Conservation (phyloP, 2,113 vertebrate genomes). For the Machaerirhynchus nigripectus region DNA sequence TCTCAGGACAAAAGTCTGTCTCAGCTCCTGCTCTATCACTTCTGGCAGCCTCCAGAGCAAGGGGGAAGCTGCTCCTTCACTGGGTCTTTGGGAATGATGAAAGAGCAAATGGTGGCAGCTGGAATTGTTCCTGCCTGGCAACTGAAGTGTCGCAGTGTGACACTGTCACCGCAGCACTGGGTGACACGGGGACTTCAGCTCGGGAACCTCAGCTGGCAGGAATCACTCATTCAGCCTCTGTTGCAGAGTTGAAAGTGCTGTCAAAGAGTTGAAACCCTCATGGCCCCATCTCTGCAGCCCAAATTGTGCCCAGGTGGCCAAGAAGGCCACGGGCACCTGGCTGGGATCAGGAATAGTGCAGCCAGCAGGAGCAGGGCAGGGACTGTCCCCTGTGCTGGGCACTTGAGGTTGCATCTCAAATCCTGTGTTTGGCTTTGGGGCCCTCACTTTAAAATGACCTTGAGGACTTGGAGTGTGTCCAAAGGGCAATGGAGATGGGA, state of each 20-base stretch:
- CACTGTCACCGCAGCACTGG: rapidly evolving
- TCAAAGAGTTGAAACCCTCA: rapidly evolving
- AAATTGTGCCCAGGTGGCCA: neutral
- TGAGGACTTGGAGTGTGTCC: rapidly evolving
- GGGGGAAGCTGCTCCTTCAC: neutral
- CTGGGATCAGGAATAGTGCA: neutral
- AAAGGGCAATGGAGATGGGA: neutral
- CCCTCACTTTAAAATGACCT: neutral
- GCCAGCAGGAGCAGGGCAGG: neutral
- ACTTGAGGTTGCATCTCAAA: neutral
- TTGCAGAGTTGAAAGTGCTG: neutral
- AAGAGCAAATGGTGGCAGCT: neutral
- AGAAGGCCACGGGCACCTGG: neutral
- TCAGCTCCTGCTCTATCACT: neutral
- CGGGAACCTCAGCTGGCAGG: neutral
- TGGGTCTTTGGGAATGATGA: neutral
- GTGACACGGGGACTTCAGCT: neutral
- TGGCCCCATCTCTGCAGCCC: neutral
- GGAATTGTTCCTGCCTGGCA: neutral
- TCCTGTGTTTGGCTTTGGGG: neutral
- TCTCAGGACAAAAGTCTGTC: neutral
- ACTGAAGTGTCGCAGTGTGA: rapidly evolving
- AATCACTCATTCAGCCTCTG: rapidly evolving
- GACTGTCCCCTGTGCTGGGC: neutral
- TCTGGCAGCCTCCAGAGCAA: neutral